Percentiles rank a stretch among this genome's conserved stretches.
Evolutionary conservation across 1,140 invertebrate genomes (phyloP).

Genomic region (Hyles euphorbiae): DNA sequence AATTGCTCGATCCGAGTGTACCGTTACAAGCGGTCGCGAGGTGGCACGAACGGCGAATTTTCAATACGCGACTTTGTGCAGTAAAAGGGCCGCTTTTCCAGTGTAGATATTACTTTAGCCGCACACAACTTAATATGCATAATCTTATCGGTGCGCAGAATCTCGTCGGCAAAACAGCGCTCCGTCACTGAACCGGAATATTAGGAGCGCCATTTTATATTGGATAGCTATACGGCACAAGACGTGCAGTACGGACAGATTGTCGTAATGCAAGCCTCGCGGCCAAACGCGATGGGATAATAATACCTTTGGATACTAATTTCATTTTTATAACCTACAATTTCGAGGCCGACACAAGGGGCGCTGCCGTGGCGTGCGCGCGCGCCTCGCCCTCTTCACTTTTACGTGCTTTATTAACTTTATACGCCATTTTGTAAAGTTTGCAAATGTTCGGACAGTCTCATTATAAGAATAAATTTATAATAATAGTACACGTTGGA

Average conservation of each 20-base stretch:
- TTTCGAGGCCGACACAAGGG: constrained; percentile 74
- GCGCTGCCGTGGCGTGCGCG: constrained; percentile 72
- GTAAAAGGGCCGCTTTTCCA: constrained; percentile 49
- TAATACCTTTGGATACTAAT: constrained; percentile 77
- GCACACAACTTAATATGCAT: constrained; percentile 74
- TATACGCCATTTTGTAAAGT: constrained; percentile 72
- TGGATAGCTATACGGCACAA: constrained; percentile 70
- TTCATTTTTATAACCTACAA: constrained; percentile 77
- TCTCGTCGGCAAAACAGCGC: constrained; percentile 64
- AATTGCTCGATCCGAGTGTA: constrained; percentile 16
- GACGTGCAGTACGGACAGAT: constrained; percentile 74
- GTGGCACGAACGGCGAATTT: constrained; percentile 40
- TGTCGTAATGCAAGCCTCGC: constrained; percentile 73
- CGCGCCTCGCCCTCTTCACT: constrained; percentile 55
- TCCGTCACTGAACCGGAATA: constrained; percentile 66
- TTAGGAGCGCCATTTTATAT: constrained; percentile 75
- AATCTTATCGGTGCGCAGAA: constrained; percentile 71
- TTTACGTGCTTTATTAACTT: constrained; percentile 72
- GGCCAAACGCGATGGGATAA: constrained; percentile 76
- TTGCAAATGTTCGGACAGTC: constrained; percentile 65
- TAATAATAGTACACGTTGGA: constrained; percentile 63
- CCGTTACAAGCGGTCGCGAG: constrained; percentile 30
- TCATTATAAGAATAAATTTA: constrained; percentile 66
- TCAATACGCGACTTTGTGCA: constrained; percentile 29
- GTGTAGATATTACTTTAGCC: constrained; percentile 69